phyloP scores from a whole-genome alignment of 2,888 invertebrate genomes.

The Lasioglossum malachurum region DNA sequence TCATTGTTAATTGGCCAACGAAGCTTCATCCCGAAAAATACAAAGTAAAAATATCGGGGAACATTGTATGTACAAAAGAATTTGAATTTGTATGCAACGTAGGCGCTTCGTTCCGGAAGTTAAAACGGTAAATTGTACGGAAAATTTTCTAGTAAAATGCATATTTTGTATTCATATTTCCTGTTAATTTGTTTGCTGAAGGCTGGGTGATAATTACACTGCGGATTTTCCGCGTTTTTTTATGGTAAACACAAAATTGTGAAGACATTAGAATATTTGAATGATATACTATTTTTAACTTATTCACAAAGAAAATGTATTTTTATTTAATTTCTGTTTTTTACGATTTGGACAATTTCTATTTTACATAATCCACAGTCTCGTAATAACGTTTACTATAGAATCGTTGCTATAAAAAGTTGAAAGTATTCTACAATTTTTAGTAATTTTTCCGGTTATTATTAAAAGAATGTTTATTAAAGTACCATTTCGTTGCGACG shows the following conservation, averaged over 20 bases:
- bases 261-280: too few relatives aligned
- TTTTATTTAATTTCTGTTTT: too few relatives aligned
- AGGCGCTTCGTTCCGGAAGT: not conserved
- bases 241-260: not conserved
- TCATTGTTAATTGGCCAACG: not conserved
- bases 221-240: too few relatives aligned
- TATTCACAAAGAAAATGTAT: too few relatives aligned
- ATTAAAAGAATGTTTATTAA: not conserved
- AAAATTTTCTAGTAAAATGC: not conserved
- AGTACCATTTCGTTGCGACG: too few relatives aligned
- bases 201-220: not conserved
- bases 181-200: not conserved
- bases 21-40: not conserved
- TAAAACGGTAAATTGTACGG: not conserved
- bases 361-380: too few relatives aligned
- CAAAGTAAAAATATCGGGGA: not conserved
- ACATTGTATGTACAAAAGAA: not conserved
- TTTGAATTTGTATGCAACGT: not conserved
- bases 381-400: not conserved
- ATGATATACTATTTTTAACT: too few relatives aligned
- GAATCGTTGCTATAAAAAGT: not conserved
- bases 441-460: too few relatives aligned
- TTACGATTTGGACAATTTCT: too few relatives aligned
- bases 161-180: not conserved
- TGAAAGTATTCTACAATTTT: not conserved